Conservation (phyloP, 2,113 vertebrate species). For the Crotalus helleri region DNA sequence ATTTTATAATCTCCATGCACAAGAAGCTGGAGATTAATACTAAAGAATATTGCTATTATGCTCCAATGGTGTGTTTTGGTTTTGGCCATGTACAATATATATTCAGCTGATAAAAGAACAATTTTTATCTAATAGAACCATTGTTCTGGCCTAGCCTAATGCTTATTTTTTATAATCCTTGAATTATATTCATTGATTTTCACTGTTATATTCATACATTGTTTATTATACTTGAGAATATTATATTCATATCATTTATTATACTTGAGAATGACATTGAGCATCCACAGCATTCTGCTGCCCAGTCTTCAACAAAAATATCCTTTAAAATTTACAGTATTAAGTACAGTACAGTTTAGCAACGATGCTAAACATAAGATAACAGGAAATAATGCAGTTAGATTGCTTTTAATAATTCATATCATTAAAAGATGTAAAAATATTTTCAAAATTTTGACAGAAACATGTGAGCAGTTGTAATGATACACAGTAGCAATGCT, state of each 20-base stretch:
- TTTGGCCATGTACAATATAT: background rate
- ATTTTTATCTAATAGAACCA: background rate
- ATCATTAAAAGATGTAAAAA: background rate
- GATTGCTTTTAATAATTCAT: background rate
- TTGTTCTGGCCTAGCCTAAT: background rate
- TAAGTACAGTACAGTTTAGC: background rate
- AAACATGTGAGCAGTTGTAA: background rate
- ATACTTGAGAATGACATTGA: background rate
- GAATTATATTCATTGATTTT: background rate
- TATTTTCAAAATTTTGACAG: background rate
- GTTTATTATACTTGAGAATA: background rate
- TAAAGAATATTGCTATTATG: background rate
- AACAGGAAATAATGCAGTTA: background rate
- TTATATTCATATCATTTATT: background rate
- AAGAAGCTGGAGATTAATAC: background rate
- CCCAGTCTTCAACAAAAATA: background rate
- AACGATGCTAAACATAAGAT: background rate
- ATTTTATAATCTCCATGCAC: background rate
- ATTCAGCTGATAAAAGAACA: background rate
- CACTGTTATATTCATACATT: background rate
- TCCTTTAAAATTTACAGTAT: background rate
- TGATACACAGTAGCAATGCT: background rate
- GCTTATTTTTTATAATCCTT: background rate
- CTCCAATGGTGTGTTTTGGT: background rate
- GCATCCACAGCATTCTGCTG: background rate